Evolutionary conservation across 1,140 invertebrate species (phyloP).

Genomic region (Formica selysi): DNA sequence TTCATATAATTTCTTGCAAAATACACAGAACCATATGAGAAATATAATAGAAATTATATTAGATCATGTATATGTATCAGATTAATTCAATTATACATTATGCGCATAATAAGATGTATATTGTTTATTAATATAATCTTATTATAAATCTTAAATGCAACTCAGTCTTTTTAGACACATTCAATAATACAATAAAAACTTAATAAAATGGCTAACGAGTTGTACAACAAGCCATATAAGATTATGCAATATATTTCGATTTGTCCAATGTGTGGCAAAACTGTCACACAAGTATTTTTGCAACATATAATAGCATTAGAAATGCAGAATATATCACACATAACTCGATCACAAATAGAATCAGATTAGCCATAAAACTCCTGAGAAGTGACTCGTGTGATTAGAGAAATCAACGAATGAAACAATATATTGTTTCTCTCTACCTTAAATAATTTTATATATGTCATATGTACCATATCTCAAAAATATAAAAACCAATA

Average conservation of each 20-base stretch:
- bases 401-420: no score
- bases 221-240: background rate
- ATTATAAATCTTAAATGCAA: background rate
- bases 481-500: no score
- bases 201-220: background rate
- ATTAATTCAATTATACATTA: conserved; percentile 2
- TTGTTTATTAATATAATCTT: background rate
- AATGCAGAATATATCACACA: background rate
- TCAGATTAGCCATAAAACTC: background rate
- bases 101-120: background rate
- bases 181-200: background rate
- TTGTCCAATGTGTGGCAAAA: background rate
- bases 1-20: background rate
- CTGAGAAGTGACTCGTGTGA: background rate
- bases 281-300: background rate
- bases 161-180: background rate
- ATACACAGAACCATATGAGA: background rate
- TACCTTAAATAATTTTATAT: background rate
- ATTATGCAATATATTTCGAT: background rate
- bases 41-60: no score
- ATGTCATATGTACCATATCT: no score
- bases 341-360: background rate
- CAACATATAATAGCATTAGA: background rate
- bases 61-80: background rate
- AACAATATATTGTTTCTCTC: background rate